Evolutionary conservation across 2,797 vertebrate genomes (phyloP), one percentile per base, ranked within the genome.

Genomic region (Acanthurus lineatus): DNA sequence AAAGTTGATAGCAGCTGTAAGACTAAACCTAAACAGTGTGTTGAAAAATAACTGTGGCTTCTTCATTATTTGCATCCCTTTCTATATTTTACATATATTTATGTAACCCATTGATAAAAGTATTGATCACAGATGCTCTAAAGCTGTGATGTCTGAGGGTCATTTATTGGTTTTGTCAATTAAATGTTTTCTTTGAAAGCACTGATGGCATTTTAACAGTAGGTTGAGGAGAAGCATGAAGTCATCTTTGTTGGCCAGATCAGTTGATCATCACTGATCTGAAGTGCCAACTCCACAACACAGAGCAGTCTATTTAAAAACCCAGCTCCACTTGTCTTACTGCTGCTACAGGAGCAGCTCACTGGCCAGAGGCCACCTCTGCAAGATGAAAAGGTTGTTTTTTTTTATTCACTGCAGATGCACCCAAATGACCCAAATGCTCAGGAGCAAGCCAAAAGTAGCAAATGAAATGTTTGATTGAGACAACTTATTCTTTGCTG

Each of bases 231-330:
- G 2, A 6, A 48, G 15, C 42, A 70, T 71, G 72, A 68, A 44
- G 44, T 63, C 58, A 62, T 79, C 58, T 58, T 68, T 79, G 17
- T 66, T 62, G 59, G 25, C 19, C 32, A 32, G 57, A 77, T 86
- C 76, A 86, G 76, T 81, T 79, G 83, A 88, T 73, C 22, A 44
- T 61, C 25, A 60, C 48, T 3, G 56, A 58, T 48, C 70, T 72
- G 22, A 32, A 32, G 60, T 16, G 12, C 25, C 38, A 72, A 77
- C 32, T 47, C 54, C 64, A 83, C 76, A 59, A 16, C 61, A 64
- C 45, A 84, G 47, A 58, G 47, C 28, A 51, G 79, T 63, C 79
- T 83, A 81, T 83, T 81, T 78, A 72, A 86, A 79, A 6, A 68
- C 28, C 9, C 45, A n/a, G 32, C 60, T 74, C 38, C 69, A 77